Evolutionary conservation across 2,888 invertebrate species (phyloP), one percentile per base, ranked within the genome.

Genomic region (Nephrotoma guestfalica): DNA sequence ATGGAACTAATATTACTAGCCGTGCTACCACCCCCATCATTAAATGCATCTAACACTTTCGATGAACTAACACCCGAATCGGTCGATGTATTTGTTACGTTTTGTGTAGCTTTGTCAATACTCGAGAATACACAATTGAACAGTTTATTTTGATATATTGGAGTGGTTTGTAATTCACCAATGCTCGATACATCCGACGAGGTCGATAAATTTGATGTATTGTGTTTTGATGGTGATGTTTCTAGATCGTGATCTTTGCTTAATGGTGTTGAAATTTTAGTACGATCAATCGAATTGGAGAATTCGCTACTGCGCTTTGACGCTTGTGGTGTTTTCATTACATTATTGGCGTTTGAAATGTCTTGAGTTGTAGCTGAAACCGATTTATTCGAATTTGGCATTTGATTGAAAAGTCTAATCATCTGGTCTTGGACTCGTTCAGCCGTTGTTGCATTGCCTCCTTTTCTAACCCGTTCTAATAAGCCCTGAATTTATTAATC

Each of bases 361-460:
- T 85, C 85, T 7, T 85, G n/a, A 9, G 71, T 71, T 3, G 71
- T 71, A 71, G 30, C 1, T 9, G 51, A 51, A 41, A 41, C 13
- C 0, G 41, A 43, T 45, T 84, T 43, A 45, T 85, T 85, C 1
- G 41, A 43, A 85, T 85, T 85, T 18, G 41, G 85, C 13, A 87
- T 83, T 13, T 89, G 89, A 87, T 88, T 89, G 86, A 90, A 90
- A 11, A 90, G 88, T n/a, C 90, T 89, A 88, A 89, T 90, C 87
- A 95, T 94, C 89, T 96, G 96, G 88, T 96, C 95, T 89, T 95
- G 96, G 89, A 96, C 94, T 88, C 95, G 93, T 45, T 95, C 94
- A 43, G 94, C 93, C 85, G 94, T 93, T 0, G 93, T 92, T 86
- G 90, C 92, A 40, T 93, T 92, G 0, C 96, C 96, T 51, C 94